Evolutionary conservation across 2,888 invertebrate genomes (phyloP).

Genomic region (Megamerina dolium): DNA sequence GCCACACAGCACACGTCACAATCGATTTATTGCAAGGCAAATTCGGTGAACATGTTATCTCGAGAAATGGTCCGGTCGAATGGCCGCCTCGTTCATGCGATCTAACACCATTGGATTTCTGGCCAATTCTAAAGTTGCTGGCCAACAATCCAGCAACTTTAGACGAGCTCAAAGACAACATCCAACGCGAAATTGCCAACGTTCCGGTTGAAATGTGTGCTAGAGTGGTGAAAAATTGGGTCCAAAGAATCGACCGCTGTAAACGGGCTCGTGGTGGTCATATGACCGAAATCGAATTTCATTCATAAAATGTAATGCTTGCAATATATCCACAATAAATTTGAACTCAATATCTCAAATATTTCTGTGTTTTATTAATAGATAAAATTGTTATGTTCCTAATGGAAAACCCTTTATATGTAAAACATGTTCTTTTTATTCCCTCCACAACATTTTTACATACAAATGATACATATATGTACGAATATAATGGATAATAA

Average conservation of each 20-base stretch:
- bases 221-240: slow-evolving; percentile 6
- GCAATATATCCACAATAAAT: no score
- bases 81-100: neutral
- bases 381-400: no score
- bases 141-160: neutral
- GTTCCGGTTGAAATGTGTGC: slow-evolving; percentile 3
- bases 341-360: no score
- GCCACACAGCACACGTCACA: slow-evolving; percentile 5
- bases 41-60: neutral
- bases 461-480: no score
- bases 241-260: slow-evolving; percentile 5
- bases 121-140: neutral
- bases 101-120: neutral
- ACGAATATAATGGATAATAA: no score
- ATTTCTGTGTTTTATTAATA: no score
- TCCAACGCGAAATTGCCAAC: slow-evolving; percentile 2
- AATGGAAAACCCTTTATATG: no score
- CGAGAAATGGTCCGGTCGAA: neutral
- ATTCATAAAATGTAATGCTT: no score
- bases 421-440: no score
- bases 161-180: neutral
- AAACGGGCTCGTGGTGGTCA: neutral
- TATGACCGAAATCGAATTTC: slow-evolving; percentile 1
- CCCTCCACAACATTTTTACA: no score
- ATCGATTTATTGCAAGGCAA: neutral